Conservation (phyloP, 2,888 invertebrate species). For the Tipula helvola region DNA sequence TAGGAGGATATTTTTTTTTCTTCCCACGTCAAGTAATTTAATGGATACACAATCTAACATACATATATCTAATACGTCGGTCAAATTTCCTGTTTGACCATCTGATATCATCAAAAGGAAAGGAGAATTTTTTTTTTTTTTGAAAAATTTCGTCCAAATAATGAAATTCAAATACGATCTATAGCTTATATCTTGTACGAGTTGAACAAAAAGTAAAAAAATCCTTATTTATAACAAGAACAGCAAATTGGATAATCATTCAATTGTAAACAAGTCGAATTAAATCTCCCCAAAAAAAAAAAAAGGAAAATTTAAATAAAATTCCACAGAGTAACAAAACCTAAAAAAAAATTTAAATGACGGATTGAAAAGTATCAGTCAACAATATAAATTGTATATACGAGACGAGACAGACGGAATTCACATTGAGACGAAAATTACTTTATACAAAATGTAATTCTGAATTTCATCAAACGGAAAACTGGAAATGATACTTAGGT, state of each 20-base stretch:
- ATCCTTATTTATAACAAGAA: background rate
- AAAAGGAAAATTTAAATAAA: background rate
- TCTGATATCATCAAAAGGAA: background rate
- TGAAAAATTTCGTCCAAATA: background rate
- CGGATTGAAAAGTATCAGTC: background rate
- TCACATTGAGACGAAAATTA: background rate
- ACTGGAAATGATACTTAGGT: background rate
- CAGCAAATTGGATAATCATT: background rate
- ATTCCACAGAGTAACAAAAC: background rate
- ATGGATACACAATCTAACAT: background rate
- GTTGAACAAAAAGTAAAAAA: background rate
- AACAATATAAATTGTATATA: background rate
- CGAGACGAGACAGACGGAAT: background rate
- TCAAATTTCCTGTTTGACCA: background rate
- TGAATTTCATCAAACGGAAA: background rate
- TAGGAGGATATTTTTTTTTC: background rate
- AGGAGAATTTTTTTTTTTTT: background rate
- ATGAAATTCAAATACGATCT: background rate
- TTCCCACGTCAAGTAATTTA: background rate
- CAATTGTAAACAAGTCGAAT: background rate
- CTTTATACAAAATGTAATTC: background rate
- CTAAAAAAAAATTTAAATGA: background rate
- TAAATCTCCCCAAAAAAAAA: background rate
- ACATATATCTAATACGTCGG: background rate
- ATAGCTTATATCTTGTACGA: background rate